Evolutionary conservation across 2,797 vertebrate species (phyloP).

Genomic region (Sebastes dallii): DNA sequence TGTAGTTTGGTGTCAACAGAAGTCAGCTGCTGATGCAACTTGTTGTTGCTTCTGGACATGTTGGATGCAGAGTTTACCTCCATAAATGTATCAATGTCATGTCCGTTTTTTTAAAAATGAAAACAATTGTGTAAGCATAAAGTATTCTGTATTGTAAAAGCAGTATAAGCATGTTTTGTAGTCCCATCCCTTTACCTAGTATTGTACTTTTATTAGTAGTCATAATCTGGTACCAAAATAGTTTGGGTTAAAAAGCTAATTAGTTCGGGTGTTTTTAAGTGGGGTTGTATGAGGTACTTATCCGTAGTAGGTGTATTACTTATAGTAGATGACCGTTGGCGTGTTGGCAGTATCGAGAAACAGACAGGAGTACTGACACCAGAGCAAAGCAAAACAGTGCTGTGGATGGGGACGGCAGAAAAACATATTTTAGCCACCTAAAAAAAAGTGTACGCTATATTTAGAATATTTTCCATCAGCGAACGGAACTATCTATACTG

Average conservation of each 20-base stretch:
- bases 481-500: too few species aligned
- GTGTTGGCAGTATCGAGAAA: too few species aligned
- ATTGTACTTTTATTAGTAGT: not conserved
- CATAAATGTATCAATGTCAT: not conserved
- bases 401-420: too few species aligned
- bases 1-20: not conserved
- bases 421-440: too few species aligned
- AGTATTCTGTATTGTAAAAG: not conserved
- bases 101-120: not conserved
- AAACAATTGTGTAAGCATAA: not conserved
- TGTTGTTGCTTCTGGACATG: conserved; percentile 1
- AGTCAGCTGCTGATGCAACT: not conserved
- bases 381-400: too few species aligned
- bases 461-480: too few species aligned
- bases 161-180: not conserved
- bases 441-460: too few species aligned
- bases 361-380: too few species aligned
- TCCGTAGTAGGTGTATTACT: too few species aligned
- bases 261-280: not conserved
- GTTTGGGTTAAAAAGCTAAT: not conserved
- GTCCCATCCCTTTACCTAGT: not conserved
- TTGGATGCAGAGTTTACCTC: not conserved
- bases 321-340: too few species aligned
- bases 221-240: not conserved
- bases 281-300: too few species aligned